Evolutionary conservation across 2,113 vertebrate genomes (phyloP), one percentile per base, ranked within the genome.

Genomic region (Sander vitreus): DNA sequence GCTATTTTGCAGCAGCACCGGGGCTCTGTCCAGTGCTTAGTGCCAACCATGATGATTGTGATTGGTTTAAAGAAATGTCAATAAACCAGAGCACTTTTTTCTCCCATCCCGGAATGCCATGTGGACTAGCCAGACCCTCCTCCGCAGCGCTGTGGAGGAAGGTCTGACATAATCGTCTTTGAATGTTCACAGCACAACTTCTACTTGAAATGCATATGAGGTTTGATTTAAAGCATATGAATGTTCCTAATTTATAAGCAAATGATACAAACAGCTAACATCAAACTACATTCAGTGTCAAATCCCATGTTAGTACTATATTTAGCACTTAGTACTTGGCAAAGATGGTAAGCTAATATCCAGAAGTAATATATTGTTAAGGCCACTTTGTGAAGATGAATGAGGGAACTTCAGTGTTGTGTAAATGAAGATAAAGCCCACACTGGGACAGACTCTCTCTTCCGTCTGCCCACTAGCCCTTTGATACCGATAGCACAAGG

Each of bases 391-490:
- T 70, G n/a, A 62, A 18, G 39, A 62, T 62, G 12, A 33, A 51
- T 72, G 66, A 50, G 53, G 30, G 66, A 50, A 73, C 64, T 51
- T 63, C 16, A 50, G 27, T 13, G 21, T 45, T 23, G 65, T 45
- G 47, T 67, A 55, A 77, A 83, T 80, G 30, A 62, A 77, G 76
- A 83, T 50, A 45, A 71, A 70, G 58, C 43, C 25, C 36, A 50
- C 50, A 30, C 50, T 13, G 71, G 71, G 66, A 79, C 15, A 21
- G 60, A 60, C 30, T 18, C 60, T 53, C 58, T 53, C 58, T 23
- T 60, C 55, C 2, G 1, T 78, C 69, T 33, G 51, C 36, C 53
- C 45, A 33, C 33, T 47, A 33, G 47, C 48, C 59, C 66, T 10
- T 15, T 1, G 39, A 51, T 80, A 30, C 33, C 51, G 71, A 78